Conservation (phyloP, 1,140 invertebrate species). For the Cydia splendana region DNA sequence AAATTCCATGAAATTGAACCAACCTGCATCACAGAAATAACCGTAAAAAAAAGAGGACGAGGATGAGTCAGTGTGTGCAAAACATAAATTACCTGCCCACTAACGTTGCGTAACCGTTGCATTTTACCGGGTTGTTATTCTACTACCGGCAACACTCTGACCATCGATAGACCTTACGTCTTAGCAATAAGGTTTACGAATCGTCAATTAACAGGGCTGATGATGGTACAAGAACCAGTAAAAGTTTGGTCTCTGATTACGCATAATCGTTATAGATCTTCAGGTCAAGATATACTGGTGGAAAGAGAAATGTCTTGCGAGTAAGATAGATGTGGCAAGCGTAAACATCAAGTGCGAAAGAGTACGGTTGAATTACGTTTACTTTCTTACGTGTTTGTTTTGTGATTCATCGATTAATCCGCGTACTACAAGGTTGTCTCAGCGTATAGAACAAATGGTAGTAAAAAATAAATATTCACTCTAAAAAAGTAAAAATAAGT, state of each 20-base stretch:
- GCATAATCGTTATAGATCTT: not conserved
- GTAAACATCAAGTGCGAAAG: constrained; percentile 7
- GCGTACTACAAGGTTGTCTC: not conserved
- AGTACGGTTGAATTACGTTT: not conserved
- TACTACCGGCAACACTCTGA: not conserved
- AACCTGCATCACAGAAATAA: constrained; percentile 19
- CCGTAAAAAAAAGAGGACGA: constrained; percentile 27
- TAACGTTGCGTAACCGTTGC: constrained; percentile 23
- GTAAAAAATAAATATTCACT: not conserved
- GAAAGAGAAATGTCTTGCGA: not conserved
- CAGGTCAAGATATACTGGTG: not conserved
- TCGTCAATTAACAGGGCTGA: not conserved
- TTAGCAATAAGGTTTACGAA: not conserved
- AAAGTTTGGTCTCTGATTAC: not conserved
- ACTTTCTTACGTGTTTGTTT: not conserved
- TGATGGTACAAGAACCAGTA: not conserved
- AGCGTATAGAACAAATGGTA: not conserved
- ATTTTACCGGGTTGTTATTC: constrained; percentile 19
- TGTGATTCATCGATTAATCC: not conserved
- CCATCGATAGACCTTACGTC: not conserved
- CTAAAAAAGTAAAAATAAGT: not conserved
- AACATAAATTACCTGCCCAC: constrained; percentile 30
- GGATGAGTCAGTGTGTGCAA: constrained; percentile 23
- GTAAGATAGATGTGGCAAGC: not conserved
- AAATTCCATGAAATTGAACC: constrained; percentile 3